Evolutionary conservation across 2,113 vertebrate genomes (phyloP).

Genomic region (Anoura caudifer): DNA sequence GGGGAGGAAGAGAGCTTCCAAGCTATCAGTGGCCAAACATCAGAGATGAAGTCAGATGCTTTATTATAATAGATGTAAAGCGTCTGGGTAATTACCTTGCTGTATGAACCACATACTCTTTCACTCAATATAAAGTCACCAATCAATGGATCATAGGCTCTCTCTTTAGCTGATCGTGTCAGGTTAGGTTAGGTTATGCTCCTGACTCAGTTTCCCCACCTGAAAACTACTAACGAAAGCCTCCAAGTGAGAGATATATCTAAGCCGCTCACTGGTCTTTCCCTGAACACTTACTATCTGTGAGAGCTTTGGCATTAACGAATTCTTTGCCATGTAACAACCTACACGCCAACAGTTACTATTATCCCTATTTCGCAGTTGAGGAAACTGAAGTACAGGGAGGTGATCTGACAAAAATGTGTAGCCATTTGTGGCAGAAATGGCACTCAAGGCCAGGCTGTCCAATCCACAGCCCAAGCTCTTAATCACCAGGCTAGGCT

Average conservation of each 20-base stretch:
- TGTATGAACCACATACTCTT: background rate
- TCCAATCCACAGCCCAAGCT: background rate
- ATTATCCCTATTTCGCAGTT: background rate
- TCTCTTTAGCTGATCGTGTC: background rate
- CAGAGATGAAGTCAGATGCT: too few species aligned
- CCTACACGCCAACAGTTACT: background rate
- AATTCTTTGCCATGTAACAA: background rate
- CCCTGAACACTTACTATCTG: background rate
- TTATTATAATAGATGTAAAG: background rate
- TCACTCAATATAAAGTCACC: background rate
- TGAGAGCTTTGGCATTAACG: too few species aligned
- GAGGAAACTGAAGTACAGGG: background rate
- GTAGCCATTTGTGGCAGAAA: background rate
- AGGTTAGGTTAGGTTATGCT: background rate
- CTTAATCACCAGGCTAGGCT: background rate
- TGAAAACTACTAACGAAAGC: background rate
- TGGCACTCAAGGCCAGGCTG: background rate
- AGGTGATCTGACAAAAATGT: background rate
- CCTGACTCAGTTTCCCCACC: background rate
- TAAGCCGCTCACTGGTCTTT: background rate
- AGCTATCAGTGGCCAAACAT: too few species aligned
- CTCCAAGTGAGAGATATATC: background rate
- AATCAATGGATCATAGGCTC: background rate
- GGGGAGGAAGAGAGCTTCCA: too few species aligned
- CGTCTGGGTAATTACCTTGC: background rate